A percentile compares a stretch with the other conserved stretches of the same genome.
Evolutionary conservation across 2,113 vertebrate genomes (phyloP).

Genomic region (Osmerus mordax): DNA sequence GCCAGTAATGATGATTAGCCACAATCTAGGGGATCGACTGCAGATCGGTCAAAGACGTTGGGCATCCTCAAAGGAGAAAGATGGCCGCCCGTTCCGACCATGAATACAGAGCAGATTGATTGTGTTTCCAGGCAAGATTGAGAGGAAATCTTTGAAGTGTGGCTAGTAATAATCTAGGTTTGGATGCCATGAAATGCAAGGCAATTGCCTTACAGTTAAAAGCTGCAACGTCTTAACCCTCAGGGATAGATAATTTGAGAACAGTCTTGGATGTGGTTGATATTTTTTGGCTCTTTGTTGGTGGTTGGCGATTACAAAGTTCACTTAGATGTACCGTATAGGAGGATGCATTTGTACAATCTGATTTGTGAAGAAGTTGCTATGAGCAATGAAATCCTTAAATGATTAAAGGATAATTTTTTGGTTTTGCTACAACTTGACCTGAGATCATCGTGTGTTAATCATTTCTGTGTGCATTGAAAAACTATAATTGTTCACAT

Average conservation of each 20-base stretch:
- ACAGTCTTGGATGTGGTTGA: conserved; percentile 19
- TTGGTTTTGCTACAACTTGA: no score
- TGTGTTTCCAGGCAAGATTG: conserved; percentile 59
- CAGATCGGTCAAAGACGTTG: conserved; percentile 72
- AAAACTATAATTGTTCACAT: no score
- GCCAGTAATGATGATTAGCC: conserved; percentile 70
- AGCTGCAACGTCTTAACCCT: not conserved
- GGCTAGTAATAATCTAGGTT: conserved; percentile 57
- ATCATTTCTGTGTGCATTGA: no score
- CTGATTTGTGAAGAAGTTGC: no score
- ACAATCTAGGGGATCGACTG: conserved; percentile 73
- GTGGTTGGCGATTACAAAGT: no score
- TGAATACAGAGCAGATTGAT: conserved; percentile 66
- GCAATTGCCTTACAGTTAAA: conserved; percentile 37
- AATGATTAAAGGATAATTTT: no score
- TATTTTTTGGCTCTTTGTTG: not conserved
- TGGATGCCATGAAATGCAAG: conserved; percentile 40
- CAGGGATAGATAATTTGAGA: conserved; percentile 25
- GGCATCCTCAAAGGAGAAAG: conserved; percentile 64
- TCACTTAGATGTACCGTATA: no score
- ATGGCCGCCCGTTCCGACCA: conserved; percentile 52
- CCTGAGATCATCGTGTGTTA: no score
- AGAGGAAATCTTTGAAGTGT: conserved; percentile 64
- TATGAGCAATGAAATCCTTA: no score
- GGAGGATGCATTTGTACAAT: no score